phyloP scores from a whole-genome alignment of 2,113 vertebrate species.

The Limnothrissa miodon region DNA sequence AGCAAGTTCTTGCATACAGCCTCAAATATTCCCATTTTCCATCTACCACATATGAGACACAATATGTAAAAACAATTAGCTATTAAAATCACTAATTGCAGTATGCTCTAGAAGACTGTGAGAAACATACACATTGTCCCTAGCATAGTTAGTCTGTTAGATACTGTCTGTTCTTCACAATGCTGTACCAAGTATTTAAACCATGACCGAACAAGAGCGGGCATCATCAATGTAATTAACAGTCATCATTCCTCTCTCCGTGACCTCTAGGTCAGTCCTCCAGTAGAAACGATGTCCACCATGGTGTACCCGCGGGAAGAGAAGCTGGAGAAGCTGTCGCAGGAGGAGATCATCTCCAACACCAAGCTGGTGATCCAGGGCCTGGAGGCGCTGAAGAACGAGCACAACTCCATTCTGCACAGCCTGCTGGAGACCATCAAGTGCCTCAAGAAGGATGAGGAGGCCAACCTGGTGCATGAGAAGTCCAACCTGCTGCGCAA shows the following conservation, averaged over 20 bases:
- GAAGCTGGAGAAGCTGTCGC: constrained; percentile 89
- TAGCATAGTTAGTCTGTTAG: not conserved
- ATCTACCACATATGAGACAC: not conserved
- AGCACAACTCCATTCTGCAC: constrained; percentile 97
- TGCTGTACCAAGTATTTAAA: not conserved
- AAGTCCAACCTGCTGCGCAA: constrained; percentile 93
- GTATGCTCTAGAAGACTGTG: too few relatives aligned
- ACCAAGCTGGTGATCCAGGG: constrained; percentile 97
- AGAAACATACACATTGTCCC: too few relatives aligned
- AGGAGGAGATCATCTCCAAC: constrained; percentile 98
- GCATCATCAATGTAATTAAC: not conserved
- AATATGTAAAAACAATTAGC: not conserved
- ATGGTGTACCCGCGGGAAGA: constrained; percentile 92
- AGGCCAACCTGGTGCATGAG: constrained; percentile 95
- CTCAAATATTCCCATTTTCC: not conserved
- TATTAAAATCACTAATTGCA: too few relatives aligned
- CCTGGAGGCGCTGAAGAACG: constrained; percentile 93
- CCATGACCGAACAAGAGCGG: not conserved
- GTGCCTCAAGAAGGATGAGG: constrained; percentile 97
- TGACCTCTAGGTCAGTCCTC: constrained; percentile 57
- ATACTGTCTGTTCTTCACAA: not conserved
- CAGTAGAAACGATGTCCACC: constrained; percentile 80
- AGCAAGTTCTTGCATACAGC: not conserved
- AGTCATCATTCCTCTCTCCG: not conserved
- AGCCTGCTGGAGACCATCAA: constrained; percentile 96